A percentile compares a stretch with the other conserved stretches of the same genome.
Conservation (phyloP, 1,140 invertebrate genomes). For the Tachypleus tridentatus region DNA sequence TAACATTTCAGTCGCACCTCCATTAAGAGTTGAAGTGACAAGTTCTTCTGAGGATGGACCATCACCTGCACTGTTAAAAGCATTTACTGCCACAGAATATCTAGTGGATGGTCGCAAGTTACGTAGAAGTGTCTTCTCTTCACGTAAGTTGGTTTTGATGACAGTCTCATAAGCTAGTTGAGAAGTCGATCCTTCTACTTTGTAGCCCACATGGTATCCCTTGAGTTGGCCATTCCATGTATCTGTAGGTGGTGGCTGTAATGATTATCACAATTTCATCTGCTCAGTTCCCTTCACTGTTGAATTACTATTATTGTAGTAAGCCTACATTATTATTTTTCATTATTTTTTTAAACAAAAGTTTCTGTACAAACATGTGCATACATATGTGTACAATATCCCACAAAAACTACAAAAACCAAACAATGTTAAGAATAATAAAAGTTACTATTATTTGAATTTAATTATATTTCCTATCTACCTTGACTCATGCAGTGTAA, state of each 20-base stretch:
- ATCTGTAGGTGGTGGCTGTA: constrained; percentile 56
- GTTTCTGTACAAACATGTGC: too few relatives aligned
- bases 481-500: too few relatives aligned
- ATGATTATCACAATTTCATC: not conserved
- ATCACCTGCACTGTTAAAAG: constrained; percentile 35
- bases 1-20: constrained; percentile 13
- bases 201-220: constrained; percentile 51
- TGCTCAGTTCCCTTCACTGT: too few relatives aligned
- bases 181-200: constrained; percentile 30
- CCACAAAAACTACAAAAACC: too few relatives aligned
- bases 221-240: constrained; percentile 64
- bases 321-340: too few relatives aligned
- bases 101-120: constrained; percentile 19
- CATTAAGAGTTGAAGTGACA: constrained; percentile 58
- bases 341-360: too few relatives aligned
- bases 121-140: constrained; percentile 20
- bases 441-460: too few relatives aligned
- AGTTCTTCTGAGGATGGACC: constrained; percentile 63
- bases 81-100: constrained; percentile 31
- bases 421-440: too few relatives aligned
- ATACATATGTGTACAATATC: too few relatives aligned
- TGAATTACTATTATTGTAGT: too few relatives aligned
- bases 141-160: constrained; percentile 44
- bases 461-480: too few relatives aligned
- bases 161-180: constrained; percentile 80